These are phyloP conservation scores for Saturnia pavonia DNA, from an alignment of 2,888 invertebrate genomes.

Conservation along the genomic window DNA sequence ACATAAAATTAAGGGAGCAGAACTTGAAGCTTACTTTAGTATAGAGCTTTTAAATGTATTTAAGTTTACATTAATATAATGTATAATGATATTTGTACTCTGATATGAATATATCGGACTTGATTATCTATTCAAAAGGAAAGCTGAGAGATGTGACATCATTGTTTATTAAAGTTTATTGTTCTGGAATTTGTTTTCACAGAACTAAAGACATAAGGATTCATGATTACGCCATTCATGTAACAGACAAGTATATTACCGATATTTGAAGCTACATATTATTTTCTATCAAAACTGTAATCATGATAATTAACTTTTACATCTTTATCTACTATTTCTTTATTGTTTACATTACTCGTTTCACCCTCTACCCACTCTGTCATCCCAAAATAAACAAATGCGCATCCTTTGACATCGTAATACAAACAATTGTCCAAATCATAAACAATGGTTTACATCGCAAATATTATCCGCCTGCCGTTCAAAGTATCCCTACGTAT, in stretches of 20 bases:
- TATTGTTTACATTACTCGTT: constrained; percentile 52
- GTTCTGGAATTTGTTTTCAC: not conserved
- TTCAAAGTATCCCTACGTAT: constrained; percentile 75
- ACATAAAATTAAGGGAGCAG: not conserved
- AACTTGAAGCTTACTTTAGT: not conserved
- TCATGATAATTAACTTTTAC: constrained; percentile 29
- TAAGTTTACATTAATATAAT: not conserved
- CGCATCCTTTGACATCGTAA: constrained; percentile 79
- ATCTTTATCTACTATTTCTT: constrained; percentile 26
- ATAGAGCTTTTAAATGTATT: not conserved
- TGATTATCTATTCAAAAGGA: not conserved
- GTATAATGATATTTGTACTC: not conserved
- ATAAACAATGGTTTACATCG: constrained; percentile 80
- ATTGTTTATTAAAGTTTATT: not conserved
- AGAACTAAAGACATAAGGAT: not conserved
- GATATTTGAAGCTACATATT: not conserved
- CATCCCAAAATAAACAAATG: constrained; percentile 72
- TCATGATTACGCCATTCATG: not conserved
- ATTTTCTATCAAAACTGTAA: not conserved
- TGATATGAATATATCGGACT: not conserved
- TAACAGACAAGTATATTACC: not conserved
- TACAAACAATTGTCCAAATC: constrained; percentile 80
- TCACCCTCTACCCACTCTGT: constrained; percentile 47
- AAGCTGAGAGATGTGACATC: not conserved
- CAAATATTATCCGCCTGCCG: constrained; percentile 75